These are phyloP conservation scores for Leptopterna dolabrata DNA, from an alignment of 2,888 invertebrate genomes.

Conservation along the genomic window DNA sequence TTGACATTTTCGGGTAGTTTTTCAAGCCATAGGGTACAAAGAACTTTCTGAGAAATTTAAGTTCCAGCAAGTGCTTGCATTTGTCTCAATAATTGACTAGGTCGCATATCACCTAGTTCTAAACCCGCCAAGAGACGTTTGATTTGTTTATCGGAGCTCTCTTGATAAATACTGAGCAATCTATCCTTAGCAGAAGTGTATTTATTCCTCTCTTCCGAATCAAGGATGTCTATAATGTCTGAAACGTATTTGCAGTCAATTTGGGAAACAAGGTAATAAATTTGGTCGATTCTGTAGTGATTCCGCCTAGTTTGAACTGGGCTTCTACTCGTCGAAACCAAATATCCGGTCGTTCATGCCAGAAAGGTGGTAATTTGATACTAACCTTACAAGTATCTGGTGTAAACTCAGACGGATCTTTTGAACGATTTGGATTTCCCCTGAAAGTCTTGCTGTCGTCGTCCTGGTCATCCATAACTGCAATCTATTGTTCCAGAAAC, in stretches of 20 bases:
- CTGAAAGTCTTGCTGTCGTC: too few species aligned
- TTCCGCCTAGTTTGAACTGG: constrained; percentile 1
- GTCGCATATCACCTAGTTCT: constrained; percentile 41
- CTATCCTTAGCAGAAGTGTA: constrained; percentile 36
- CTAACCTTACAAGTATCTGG: neutral
- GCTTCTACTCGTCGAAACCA: constrained; percentile 53
- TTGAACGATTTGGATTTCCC: too few species aligned
- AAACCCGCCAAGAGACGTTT: neutral
- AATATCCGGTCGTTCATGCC: constrained; percentile 30
- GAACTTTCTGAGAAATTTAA: constrained; percentile 11
- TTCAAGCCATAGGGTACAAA: constrained; percentile 38
- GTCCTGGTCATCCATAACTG: too few species aligned
- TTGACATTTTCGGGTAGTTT: constrained; percentile 14
- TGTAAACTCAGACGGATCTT: neutral
- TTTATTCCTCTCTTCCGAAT: constrained; percentile 4
- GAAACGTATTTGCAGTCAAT: constrained; percentile 18
- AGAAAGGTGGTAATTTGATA: constrained; percentile 51
- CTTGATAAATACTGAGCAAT: constrained; percentile 9
- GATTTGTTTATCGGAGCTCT: constrained; percentile 8
- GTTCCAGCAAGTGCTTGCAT: constrained; percentile 32
- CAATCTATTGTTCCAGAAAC: too few species aligned
- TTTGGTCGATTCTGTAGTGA: constrained; percentile 39
- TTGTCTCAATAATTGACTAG: constrained; percentile 19
- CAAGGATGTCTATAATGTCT: constrained; percentile 43
- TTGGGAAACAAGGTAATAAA: constrained; percentile 39